Percentiles rank a stretch among this genome's conserved stretches.
Evolutionary conservation across 1,140 invertebrate genomes (phyloP).

Genomic region (Panagrolaimus sp.): DNA sequence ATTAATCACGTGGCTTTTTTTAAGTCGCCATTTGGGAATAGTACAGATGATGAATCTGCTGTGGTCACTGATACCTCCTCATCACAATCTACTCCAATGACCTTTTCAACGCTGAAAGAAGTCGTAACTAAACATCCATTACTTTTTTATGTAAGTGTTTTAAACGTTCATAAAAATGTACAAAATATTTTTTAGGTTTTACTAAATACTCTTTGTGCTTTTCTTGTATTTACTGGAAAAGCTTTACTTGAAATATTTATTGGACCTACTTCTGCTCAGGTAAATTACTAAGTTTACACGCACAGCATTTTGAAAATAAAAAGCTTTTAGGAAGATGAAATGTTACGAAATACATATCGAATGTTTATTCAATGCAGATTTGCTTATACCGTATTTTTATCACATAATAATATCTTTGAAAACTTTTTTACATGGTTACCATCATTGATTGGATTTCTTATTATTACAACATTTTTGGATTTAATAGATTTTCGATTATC

Average conservation of each 20-base stretch:
- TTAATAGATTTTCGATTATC: not conserved
- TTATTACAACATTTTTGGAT: not conserved
- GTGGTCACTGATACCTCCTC: not conserved
- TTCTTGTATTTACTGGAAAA: constrained; percentile 34
- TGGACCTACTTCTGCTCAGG: constrained; percentile 25
- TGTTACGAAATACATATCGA: constrained; percentile 31
- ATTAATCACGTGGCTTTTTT: constrained; percentile 12
- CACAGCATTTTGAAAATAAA: too few species aligned
- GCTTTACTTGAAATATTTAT: constrained; percentile 23
- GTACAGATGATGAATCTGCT: not conserved
- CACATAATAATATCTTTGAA: constrained; percentile 3
- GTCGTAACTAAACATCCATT: not conserved
- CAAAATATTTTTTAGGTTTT: constrained; percentile 33
- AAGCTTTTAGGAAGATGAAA: constrained; percentile 23
- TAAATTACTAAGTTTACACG: too few species aligned
- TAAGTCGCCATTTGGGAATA: constrained; percentile 8
- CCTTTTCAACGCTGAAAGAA: not conserved
- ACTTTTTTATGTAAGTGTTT: constrained; percentile 33
- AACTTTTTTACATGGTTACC: constrained; percentile 4
- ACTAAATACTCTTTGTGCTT: constrained; percentile 36
- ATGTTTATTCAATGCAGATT: constrained; percentile 41
- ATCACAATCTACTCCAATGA: not conserved
- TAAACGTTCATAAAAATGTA: not conserved
- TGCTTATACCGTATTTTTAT: constrained; percentile 21
- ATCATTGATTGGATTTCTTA: not conserved